These are phyloP conservation scores for Cecidostiba fungosa DNA, from an alignment of 2,888 invertebrate species.

Conservation along the genomic window DNA sequence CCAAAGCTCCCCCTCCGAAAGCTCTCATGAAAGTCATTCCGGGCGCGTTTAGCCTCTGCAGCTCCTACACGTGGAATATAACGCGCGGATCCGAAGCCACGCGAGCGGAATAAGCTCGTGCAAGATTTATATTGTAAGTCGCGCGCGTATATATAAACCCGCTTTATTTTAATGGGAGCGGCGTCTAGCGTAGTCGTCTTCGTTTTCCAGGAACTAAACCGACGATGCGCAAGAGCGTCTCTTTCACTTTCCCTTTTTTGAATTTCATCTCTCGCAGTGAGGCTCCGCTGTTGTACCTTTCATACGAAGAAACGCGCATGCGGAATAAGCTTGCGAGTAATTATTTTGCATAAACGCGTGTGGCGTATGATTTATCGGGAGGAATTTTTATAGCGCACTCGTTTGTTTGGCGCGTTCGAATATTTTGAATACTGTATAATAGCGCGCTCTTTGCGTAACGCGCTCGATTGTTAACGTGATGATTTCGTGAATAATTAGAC, in stretches of 20 bases:
- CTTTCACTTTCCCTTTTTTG: constrained; percentile 56
- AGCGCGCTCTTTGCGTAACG: not conserved
- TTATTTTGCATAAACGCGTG: constrained; percentile 35
- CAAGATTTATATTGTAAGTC: constrained; percentile 43
- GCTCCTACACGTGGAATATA: not conserved
- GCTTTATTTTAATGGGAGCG: constrained; percentile 54
- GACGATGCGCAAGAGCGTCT: constrained; percentile 6
- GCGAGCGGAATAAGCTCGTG: constrained; percentile 36
- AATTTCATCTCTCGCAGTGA: constrained; percentile 39
- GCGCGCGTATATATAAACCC: not conserved
- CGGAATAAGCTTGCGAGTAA: constrained; percentile 35
- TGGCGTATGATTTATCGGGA: not conserved
- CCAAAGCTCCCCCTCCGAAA: not conserved
- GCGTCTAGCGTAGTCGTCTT: constrained; percentile 35
- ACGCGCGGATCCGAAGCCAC: not conserved
- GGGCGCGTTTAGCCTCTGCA: not conserved
- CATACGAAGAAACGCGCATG: not conserved
- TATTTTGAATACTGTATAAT: not conserved
- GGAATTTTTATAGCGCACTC: constrained; percentile 7
- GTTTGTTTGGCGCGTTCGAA: not conserved
- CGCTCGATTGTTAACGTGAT: not conserved
- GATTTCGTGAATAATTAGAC: not conserved
- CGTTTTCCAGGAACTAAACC: constrained; percentile 41
- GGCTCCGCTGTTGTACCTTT: too few species aligned
- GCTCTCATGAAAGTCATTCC: not conserved